Conservation (phyloP, 2,113 vertebrate genomes). For the Neogobius melanostomus region DNA sequence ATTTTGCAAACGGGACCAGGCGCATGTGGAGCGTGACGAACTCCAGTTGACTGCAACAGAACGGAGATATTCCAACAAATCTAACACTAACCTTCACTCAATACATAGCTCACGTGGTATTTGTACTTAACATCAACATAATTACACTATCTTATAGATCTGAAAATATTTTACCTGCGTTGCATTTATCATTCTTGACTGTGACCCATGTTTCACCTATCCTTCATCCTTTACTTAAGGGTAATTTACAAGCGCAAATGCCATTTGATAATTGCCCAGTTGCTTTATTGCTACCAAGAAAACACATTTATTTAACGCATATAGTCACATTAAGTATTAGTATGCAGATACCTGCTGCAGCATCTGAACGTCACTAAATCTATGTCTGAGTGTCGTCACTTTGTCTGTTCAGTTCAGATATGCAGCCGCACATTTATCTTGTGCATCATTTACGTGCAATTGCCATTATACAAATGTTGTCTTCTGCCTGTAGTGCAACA, state of each 20-base stretch:
- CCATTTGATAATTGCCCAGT: background rate
- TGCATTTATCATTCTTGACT: background rate
- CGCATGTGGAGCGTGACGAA: constrained; percentile 55
- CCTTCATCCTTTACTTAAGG: background rate
- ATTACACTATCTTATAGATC: background rate
- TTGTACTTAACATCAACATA: constrained; percentile 1
- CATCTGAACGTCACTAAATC: background rate
- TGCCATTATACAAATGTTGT: background rate
- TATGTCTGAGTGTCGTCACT: background rate
- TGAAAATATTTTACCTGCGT: background rate
- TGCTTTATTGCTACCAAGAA: background rate
- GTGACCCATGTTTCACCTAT: background rate
- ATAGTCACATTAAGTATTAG: background rate
- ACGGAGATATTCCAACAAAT: background rate
- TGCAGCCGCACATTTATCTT: too few relatives aligned
- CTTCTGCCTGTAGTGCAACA: background rate
- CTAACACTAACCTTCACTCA: background rate
- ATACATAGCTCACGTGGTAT: background rate
- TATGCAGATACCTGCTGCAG: background rate
- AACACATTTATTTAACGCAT: background rate
- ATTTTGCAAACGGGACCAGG: constrained; percentile 61
- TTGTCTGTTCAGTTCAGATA: background rate
- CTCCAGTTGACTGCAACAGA: constrained; percentile 21
- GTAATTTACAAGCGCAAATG: background rate
- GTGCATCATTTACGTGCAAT: background rate